A percentile compares a stretch with the other conserved stretches of the same genome.
These are phyloP conservation scores for Temnothorax nylanderi DNA, from an alignment of 1,140 invertebrate species.

Conservation along the genomic window DNA sequence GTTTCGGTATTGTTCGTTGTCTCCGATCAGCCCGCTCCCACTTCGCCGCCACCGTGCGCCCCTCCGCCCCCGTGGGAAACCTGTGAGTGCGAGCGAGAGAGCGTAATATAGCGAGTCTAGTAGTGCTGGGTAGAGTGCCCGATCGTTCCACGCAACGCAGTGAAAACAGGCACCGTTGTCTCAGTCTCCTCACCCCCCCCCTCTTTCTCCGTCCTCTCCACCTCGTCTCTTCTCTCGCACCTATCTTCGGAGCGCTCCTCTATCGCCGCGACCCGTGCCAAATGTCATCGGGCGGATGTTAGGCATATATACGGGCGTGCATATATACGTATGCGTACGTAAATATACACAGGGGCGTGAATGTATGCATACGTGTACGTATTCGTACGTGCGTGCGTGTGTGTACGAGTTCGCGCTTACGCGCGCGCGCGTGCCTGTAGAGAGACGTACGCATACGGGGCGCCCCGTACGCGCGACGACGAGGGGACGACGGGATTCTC, in stretches of 20 bases:
- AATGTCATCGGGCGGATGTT: slow-evolving; percentile 71
- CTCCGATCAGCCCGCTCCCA: slow-evolving; percentile 40
- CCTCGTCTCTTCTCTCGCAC: not conserved
- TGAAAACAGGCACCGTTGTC: slow-evolving; percentile 51
- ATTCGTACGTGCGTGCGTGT: not conserved
- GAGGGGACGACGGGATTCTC: slow-evolving; percentile 51
- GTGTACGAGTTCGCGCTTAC: not conserved
- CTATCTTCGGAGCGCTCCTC: slow-evolving; percentile 59
- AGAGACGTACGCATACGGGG: slow-evolving; percentile 41
- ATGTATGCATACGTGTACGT: slow-evolving; percentile 33
- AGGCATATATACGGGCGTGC: slow-evolving; percentile 49
- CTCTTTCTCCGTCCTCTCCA: not conserved
- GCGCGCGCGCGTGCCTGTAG: slow-evolving; percentile 4
- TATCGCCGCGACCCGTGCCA: slow-evolving; percentile 57
- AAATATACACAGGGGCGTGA: slow-evolving; percentile 37
- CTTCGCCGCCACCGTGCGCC: slow-evolving; percentile 8
- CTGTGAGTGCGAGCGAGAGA: slow-evolving; percentile 8
- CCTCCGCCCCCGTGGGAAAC: slow-evolving; percentile 61
- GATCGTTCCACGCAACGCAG: slow-evolving; percentile 57
- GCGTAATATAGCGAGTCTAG: not conserved
- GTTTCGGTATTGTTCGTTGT: slow-evolving; percentile 61
- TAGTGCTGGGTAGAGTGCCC: slow-evolving; percentile 64
- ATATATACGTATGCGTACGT: slow-evolving; percentile 15
- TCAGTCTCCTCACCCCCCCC: not conserved
- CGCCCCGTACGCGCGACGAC: slow-evolving; percentile 18